Evolutionary conservation across 2,797 vertebrate genomes (phyloP).

Genomic region (Melanotaenia parkinsoni): DNA sequence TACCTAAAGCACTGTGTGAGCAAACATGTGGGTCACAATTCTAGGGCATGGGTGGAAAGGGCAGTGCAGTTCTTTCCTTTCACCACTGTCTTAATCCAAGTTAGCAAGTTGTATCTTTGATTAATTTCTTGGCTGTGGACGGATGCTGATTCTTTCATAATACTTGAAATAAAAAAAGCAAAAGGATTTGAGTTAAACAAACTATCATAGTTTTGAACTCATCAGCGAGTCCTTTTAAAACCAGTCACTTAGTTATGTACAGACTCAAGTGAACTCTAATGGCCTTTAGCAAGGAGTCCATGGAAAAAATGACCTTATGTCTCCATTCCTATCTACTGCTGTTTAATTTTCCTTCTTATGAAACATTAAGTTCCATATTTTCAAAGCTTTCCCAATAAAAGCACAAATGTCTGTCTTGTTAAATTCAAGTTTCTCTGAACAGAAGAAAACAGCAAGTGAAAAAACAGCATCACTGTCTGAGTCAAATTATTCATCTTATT

Average conservation of each 20-base stretch:
- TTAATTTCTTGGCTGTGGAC: constrained; percentile 38
- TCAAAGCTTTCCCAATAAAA: constrained; percentile 45
- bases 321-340: constrained; percentile 75
- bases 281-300: constrained; percentile 50
- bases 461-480: constrained; percentile 15
- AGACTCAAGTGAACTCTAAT: constrained; percentile 51
- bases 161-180: background rate
- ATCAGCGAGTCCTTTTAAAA: constrained; percentile 45
- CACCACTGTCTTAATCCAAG: constrained; percentile 45
- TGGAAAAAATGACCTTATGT: constrained; percentile 78
- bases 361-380: constrained; percentile 55
- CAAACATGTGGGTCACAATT: constrained; percentile 80
- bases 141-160: constrained; percentile 12
- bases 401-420: constrained; percentile 35
- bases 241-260: constrained; percentile 30
- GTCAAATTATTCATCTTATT: constrained; percentile 21
- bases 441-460: constrained; percentile 21
- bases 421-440: constrained; percentile 12
- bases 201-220: constrained; percentile 36
- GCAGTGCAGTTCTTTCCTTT: constrained; percentile 62
- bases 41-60: constrained; percentile 77
- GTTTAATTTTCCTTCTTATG: constrained; percentile 71
- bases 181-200: constrained; percentile 24
- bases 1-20: constrained; percentile 74
- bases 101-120: constrained; percentile 50